Evolutionary conservation across 2,888 invertebrate genomes (phyloP).

Genomic region (Aelia acuminata): DNA sequence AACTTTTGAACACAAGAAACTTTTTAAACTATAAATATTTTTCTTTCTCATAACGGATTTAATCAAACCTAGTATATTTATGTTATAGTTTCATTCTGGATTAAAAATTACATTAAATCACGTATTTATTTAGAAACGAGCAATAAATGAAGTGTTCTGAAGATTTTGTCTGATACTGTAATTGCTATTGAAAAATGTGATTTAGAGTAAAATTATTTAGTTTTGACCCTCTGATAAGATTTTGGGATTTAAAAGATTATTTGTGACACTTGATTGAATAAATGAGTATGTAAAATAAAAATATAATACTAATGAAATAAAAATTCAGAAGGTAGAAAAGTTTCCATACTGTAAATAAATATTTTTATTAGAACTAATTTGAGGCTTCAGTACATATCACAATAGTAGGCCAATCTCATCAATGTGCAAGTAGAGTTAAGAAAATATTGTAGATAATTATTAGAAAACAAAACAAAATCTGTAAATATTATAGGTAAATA

Average conservation of each 20-base stretch:
- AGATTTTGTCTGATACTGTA: too few relatives aligned
- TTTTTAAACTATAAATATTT: too few relatives aligned
- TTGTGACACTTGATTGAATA: not conserved
- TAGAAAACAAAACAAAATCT: not conserved
- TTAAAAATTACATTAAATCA: too few relatives aligned
- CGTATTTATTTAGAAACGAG: too few relatives aligned
- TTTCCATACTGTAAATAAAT: not conserved
- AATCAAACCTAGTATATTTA: too few relatives aligned
- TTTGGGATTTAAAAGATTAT: not conserved
- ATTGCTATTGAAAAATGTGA: not conserved
- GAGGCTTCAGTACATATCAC: not conserved
- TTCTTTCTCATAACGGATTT: too few relatives aligned
- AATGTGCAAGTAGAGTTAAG: not conserved
- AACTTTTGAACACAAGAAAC: too few relatives aligned
- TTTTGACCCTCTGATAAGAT: not conserved
- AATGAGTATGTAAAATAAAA: not conserved
- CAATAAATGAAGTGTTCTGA: too few relatives aligned
- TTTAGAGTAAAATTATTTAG: not conserved
- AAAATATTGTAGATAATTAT: not conserved
- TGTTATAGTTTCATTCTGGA: too few relatives aligned
- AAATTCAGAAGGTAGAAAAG: not conserved
- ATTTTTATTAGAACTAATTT: not conserved
- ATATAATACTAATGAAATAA: not conserved
- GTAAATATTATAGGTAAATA: constrained; percentile 4
- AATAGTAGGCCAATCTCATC: not conserved